Base-by-base conservation (phyloP, 1,140 invertebrate species). In the Drosophila carrolli region DNA sequence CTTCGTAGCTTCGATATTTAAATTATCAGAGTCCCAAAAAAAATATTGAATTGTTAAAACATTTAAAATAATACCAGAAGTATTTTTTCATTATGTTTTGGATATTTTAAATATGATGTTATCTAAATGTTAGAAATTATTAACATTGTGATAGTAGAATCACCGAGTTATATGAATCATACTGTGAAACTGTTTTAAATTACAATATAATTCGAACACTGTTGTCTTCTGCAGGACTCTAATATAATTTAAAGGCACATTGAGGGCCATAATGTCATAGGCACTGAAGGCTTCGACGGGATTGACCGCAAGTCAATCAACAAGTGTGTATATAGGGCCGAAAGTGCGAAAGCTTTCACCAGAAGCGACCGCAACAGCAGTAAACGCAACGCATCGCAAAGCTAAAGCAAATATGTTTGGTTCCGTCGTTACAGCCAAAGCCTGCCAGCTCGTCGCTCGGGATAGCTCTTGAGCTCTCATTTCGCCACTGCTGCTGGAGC, bases 321-420 rank as follows among this genome's bases (percentile, higher is more conserved):
- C 67, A 73, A 16, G 56, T 53, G 29, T 32, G 14, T 8, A 11
- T 16, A n/a, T 13, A 14, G 27, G n/a, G 23, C 50, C 43, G 13
- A 14, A 41, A 57, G 37, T 40, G 54, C 53, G 44, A 72, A 59
- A 72, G 67, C 68, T 72, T 57, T 59, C 37, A 59, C 68, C 35
- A 35, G 54, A 14, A 53, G 13, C 11, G 13, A 48, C 43, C 35
- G 35, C 43, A 57, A 29, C 57, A 37, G 5, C 35, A 63, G 23
- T 44, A 46, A 32, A 23, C 32, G 32, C 29, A 9, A 14, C 27
- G n/a, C 29, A 9, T 13, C 27, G n/a, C 44, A 47, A 40, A 58
- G 54, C 54, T 56, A 19, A 32, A 50, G 35, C 23, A 41, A 44
- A 73, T 54, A 55, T 11, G 23, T 11, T 41, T 14, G 38, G 19